Base-by-base conservation (phyloP, 2,888 invertebrate genomes). In the Ypsolopha scabrella region DNA sequence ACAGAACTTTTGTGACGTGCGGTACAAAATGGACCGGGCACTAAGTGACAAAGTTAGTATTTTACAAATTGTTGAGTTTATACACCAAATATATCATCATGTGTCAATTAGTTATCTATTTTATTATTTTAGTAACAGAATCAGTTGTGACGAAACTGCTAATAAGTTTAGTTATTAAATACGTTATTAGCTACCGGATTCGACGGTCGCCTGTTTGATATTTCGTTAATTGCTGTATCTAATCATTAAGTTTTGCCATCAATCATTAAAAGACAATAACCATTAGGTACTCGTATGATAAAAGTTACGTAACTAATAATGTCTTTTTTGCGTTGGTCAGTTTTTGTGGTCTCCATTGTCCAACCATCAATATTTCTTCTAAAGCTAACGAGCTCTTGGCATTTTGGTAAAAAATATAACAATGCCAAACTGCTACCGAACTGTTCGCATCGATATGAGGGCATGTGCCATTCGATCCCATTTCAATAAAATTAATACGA, bases 331-430 rank as follows among this genome's bases (percentile, higher is more conserved):
- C 35, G n/a, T 24, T 46, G 36, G 36, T 46, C 35, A 62, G 61
- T 77, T 76, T 78, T 77, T 74, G 64, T 69, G 54, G 57, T 53
- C 60, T 60, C 71, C 63, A 74, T 78, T 79, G 72, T 79, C 63
- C 34, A n/a, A 7, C 61, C 66, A 68, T 68, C 56, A 64, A 65
- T 65, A 71, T 75, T 70, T 72, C 67, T 65, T 68, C 67, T 67
- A 73, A 71, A 68, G 71, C 70, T 66, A 69, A 71, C 67, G 61
- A 59, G 60, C 58, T 24, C 24, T 24, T 4, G 24, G 24, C 24
- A 24, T 24, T 24, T 24, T 24, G 4, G 4, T 24, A 24, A 24
- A 24, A 24, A 24, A 24, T 4, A 24, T 24, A 24, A 24, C 24
- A 24, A 24, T 24, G 24, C 4, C 24, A 4, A 24, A 24, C 24